Percentiles rank a stretch among this genome's conserved stretches.
These are phyloP conservation scores for Trissoscelio sp. DNA, from an alignment of 2,888 invertebrate genomes.

Conservation along the genomic window DNA sequence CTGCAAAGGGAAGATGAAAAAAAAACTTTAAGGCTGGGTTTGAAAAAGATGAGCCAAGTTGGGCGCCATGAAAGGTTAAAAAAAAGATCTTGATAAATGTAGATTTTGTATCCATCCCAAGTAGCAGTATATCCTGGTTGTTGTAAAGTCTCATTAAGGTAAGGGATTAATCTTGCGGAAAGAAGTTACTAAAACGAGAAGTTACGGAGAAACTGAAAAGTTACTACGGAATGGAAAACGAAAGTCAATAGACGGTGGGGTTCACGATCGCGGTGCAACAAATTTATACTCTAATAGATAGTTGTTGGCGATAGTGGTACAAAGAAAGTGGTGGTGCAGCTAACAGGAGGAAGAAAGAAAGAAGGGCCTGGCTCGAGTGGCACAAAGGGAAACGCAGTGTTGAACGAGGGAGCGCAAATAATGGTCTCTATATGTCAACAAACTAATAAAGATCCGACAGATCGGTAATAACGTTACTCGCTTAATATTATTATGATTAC, in stretches of 20 bases:
- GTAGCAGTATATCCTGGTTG: not conserved
- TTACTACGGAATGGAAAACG: slow-evolving; percentile 15
- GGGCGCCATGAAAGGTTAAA: too few species aligned
- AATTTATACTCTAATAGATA: slow-evolving; percentile 55
- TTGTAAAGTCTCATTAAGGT: slow-evolving; percentile 23
- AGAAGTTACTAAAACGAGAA: slow-evolving; percentile 23
- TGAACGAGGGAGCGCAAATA: slow-evolving; percentile 45
- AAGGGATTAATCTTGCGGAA: slow-evolving; percentile 17
- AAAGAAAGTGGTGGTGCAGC: slow-evolving; percentile 22
- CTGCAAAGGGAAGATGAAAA: not conserved
- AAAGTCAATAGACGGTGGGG: slow-evolving; percentile 31
- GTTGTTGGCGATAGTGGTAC: slow-evolving; percentile 41
- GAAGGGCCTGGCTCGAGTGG: slow-evolving; percentile 33
- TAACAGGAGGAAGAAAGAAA: slow-evolving; percentile 28
- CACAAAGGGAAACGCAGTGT: slow-evolving; percentile 36
- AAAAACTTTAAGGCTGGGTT: not conserved
- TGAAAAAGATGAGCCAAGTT: too few species aligned
- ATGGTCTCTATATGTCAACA: slow-evolving; percentile 51
- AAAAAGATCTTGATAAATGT: too few species aligned
- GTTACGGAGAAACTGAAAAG: slow-evolving; percentile 25
- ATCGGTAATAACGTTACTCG: slow-evolving; percentile 40
- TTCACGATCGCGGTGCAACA: slow-evolving; percentile 32
- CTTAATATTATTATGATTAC: slow-evolving; percentile 41
- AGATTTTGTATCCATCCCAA: not conserved
- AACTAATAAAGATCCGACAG: slow-evolving; percentile 52